Base-by-base conservation (phyloP, 2,888 invertebrate genomes). In the Drosophila mercatorum region DNA sequence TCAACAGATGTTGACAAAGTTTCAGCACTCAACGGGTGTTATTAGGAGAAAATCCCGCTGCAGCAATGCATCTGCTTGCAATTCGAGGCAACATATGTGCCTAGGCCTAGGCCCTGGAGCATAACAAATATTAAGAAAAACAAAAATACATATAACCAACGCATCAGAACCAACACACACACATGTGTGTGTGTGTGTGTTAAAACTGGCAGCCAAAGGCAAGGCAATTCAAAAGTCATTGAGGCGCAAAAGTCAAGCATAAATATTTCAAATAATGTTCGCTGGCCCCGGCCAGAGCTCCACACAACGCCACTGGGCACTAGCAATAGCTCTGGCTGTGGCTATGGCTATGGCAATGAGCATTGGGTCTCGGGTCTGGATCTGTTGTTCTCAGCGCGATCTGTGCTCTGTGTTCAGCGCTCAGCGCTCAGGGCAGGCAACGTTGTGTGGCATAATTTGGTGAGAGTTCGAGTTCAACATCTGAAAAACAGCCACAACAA, bases 221-320 rank as follows among this genome's bases (percentile, higher is more conserved):
- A 88, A 86, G 86, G 89, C 87, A 90, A 87, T 87, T 88, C 88
- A 84, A 90, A 90, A 87, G 90, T 87, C 87, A 87, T 87, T 87
- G 90, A 87, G 90, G 90, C 86, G 84, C 89, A 90, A 90, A 86
- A 87, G 86, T 90, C 87, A 87, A 89, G 89, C 88, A 87, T 90
- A 87, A 87, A 86, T 81, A 89, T 90, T 87, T 89, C 82, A 87
- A 90, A 89, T 84, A 89, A 74, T 88, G 88, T 75, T 89, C 86
- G 86, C 72, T 85, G 89, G 84, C 84, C 83, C 88, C 84, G 88
- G 38, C 49, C 69, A 63, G 60, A 60, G 69, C 69, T 51, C 53
- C 66, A 72, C 77, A 80, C 77, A 80, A 80, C 80, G 80, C 77
- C 80, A 76, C 77, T 59, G 77, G 77, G 80, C 80, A 76, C 52